Conservation (phyloP, 2,888 invertebrate genomes). For the Hirtodrosophila alboralis region DNA sequence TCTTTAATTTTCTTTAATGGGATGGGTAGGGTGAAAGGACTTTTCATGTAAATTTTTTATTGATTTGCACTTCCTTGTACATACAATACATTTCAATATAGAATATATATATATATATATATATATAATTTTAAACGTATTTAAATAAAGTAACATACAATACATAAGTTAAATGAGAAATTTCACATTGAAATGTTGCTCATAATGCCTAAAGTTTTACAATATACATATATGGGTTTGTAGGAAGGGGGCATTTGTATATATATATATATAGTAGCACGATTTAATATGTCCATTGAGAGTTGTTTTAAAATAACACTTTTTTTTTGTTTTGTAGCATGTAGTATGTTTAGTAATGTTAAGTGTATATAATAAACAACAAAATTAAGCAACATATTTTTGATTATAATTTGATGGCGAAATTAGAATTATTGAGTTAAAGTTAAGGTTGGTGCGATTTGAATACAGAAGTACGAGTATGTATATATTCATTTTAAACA, state of each 20-base stretch:
- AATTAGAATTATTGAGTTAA: background rate
- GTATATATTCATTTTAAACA: constrained; percentile 59
- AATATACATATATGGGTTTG: constrained; percentile 63
- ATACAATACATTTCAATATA: constrained; percentile 36
- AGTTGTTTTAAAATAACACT: constrained; percentile 33
- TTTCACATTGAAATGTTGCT: constrained; percentile 24
- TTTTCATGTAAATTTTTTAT: constrained; percentile 38
- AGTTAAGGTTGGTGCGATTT: constrained; percentile 19
- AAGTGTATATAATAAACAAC: constrained; percentile 2
- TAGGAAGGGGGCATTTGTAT: constrained; percentile 22
- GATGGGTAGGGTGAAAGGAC: background rate
- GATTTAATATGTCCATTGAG: constrained; percentile 39
- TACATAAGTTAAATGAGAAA: constrained; percentile 52
- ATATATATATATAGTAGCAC: constrained; percentile 29
- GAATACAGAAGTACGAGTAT: constrained; percentile 32
- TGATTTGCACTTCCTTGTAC: constrained; percentile 52
- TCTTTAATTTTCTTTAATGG: background rate
- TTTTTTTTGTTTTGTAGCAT: background rate
- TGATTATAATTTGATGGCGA: background rate
- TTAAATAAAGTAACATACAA: constrained; percentile 63
- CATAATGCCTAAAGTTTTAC: constrained; percentile 47
- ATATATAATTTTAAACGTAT: constrained; percentile 61
- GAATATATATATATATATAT: constrained; percentile 18
- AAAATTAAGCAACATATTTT: constrained; percentile 13
- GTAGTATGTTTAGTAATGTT: constrained; percentile 5